These are phyloP conservation scores for Danionella cerebrum DNA, from an alignment of 2,113 vertebrate species.

Conservation along the genomic window DNA sequence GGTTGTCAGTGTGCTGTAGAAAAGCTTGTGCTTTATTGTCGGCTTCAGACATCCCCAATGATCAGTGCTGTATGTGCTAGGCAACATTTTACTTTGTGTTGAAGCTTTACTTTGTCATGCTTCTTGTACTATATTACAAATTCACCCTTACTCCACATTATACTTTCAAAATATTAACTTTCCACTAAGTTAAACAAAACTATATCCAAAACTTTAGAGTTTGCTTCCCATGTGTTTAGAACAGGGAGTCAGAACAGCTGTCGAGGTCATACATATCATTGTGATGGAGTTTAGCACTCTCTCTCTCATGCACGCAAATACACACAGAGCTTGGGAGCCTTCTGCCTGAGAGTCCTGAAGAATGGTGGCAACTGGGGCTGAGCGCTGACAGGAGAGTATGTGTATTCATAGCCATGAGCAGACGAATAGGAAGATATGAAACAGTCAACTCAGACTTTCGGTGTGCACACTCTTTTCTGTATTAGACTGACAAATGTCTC, in stretches of 20 bases:
- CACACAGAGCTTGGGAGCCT: not conserved
- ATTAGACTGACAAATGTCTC: not conserved
- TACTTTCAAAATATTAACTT: no score
- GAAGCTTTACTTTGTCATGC: no score
- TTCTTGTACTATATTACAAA: no score
- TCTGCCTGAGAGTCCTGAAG: slow-evolving; percentile 14
- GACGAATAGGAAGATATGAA: not conserved
- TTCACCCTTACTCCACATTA: no score
- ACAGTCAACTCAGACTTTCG: not conserved
- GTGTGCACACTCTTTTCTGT: not conserved
- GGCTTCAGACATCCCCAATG: no score
- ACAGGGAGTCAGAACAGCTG: slow-evolving; percentile 7
- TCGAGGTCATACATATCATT: slow-evolving; percentile 2
- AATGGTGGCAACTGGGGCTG: slow-evolving; percentile 27
- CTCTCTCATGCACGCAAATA: not conserved
- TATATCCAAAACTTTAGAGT: no score
- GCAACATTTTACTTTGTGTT: no score
- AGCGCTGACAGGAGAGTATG: slow-evolving; percentile 20
- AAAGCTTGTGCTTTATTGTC: no score
- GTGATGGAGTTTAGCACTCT: slow-evolving; percentile 23
- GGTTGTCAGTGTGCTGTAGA: no score
- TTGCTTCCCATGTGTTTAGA: no score
- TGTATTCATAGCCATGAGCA: not conserved
- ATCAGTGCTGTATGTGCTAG: no score
- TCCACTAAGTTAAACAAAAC: no score